Conservation (phyloP, 2,113 vertebrate species). For the Chiloscyllium plagiosum region DNA sequence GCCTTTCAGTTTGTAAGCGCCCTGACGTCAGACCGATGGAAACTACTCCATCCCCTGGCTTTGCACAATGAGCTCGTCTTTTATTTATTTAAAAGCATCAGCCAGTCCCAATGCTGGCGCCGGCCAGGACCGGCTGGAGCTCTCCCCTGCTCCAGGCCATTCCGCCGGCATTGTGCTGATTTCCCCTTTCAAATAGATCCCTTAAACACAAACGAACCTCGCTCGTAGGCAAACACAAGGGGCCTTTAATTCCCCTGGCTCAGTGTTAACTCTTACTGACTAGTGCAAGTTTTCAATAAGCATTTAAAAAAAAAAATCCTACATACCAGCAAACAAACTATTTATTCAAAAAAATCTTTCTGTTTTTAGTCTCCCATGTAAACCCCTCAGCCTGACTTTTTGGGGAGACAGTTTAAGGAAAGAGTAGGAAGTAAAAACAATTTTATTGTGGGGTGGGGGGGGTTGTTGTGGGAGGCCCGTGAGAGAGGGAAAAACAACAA, state of each 20-base stretch:
- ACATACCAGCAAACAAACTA: background rate
- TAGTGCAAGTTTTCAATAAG: slow-evolving; percentile 74
- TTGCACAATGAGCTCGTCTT: background rate
- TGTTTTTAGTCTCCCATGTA: background rate
- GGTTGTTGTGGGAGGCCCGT: too few species aligned
- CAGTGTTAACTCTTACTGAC: slow-evolving; percentile 62
- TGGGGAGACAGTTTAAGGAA: too few species aligned
- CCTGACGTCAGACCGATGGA: slow-evolving; percentile 3
- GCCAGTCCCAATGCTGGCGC: background rate
- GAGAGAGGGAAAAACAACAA: background rate
- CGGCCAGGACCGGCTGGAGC: background rate
- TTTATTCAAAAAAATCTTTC: background rate
- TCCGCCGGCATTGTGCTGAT: background rate
- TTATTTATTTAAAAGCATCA: background rate
- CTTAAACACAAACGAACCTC: too few species aligned
- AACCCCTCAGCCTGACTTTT: background rate
- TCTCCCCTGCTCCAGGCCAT: background rate
- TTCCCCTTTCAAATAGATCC: background rate
- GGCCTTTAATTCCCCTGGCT: too few species aligned
- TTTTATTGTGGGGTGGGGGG: too few species aligned
- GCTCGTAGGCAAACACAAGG: background rate
- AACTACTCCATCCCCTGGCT: background rate
- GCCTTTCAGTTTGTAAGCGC: background rate
- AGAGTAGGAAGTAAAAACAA: too few species aligned
- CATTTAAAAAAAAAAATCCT: background rate